These are phyloP conservation scores for Chaetodon trifasciatus DNA, from an alignment of 2,797 vertebrate genomes.

Conservation along the genomic window DNA sequence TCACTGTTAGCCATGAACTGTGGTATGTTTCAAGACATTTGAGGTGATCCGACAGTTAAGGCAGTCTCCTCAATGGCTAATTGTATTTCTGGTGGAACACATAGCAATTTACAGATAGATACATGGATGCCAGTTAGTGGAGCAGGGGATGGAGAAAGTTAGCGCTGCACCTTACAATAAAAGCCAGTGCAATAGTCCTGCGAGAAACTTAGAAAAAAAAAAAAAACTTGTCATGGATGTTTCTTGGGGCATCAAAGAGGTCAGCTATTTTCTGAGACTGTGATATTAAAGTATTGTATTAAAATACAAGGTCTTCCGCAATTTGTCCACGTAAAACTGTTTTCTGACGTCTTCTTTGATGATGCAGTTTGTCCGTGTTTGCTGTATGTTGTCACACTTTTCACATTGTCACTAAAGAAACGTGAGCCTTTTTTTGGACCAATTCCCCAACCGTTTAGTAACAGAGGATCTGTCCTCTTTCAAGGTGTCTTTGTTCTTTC, in stretches of 20 bases:
- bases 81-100: conserved; percentile 14
- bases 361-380: not conserved
- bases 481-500: conserved; percentile 7
- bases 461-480: conserved; percentile 12
- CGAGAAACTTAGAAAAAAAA: conserved; percentile 21
- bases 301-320: no score
- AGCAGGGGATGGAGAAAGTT: conserved; percentile 8
- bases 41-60: not conserved
- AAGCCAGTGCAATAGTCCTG: conserved; percentile 36
- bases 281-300: not conserved
- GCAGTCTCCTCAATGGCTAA: not conserved
- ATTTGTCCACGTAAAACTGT: not conserved
- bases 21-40: conserved; percentile 3
- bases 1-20: not conserved
- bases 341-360: not conserved
- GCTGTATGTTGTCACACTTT: not conserved
- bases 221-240: not conserved
- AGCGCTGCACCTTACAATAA: conserved; percentile 12
- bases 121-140: conserved; percentile 35
- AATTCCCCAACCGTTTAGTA: not conserved
- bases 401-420: not conserved
- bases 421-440: not conserved
- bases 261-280: not conserved
- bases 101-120: conserved; percentile 16
- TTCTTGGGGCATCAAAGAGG: conserved; percentile 13